A percentile compares a stretch with the other conserved stretches of the same genome.
phyloP scores from a whole-genome alignment of 2,888 invertebrate species.

The Himalopsyche japonica region DNA sequence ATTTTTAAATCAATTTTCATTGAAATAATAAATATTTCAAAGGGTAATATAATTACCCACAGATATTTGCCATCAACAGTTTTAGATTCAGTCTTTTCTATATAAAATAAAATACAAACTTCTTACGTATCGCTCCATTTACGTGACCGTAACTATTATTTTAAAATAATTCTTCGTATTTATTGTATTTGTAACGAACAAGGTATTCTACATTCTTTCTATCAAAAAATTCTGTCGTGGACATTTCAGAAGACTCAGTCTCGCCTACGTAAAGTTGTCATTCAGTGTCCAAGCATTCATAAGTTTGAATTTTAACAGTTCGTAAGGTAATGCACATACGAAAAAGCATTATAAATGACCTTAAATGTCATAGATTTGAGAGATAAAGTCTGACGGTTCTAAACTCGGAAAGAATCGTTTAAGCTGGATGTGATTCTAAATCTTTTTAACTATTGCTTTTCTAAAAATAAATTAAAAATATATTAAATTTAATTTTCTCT shows the following conservation, averaged over 20 bases:
- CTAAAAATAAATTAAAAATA: too few species aligned
- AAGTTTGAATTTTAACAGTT: conserved; percentile 5
- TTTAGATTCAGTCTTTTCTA: too few species aligned
- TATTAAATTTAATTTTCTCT: too few species aligned
- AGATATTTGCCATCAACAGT: too few species aligned
- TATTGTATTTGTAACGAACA: not conserved
- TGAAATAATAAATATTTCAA: too few species aligned
- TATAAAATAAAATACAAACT: too few species aligned
- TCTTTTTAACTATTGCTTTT: not conserved
- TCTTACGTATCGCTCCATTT: not conserved
- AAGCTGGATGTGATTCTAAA: not conserved
- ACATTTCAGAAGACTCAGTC: not conserved
- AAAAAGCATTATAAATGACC: conserved; percentile 38
- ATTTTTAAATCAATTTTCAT: too few species aligned
- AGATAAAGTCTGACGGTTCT: conserved; percentile 30
- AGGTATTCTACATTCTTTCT: not conserved
- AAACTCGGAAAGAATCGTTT: conserved; percentile 6
- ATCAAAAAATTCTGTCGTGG: not conserved
- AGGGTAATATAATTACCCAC: too few species aligned
- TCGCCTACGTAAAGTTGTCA: not conserved
- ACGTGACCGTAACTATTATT: not conserved
- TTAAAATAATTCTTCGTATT: not conserved
- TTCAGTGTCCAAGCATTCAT: not conserved
- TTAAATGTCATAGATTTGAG: conserved; percentile 35
- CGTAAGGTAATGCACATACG: conserved; percentile 16